Conservation (phyloP, 2,888 invertebrate species). For the Campopleginae sp. region DNA sequence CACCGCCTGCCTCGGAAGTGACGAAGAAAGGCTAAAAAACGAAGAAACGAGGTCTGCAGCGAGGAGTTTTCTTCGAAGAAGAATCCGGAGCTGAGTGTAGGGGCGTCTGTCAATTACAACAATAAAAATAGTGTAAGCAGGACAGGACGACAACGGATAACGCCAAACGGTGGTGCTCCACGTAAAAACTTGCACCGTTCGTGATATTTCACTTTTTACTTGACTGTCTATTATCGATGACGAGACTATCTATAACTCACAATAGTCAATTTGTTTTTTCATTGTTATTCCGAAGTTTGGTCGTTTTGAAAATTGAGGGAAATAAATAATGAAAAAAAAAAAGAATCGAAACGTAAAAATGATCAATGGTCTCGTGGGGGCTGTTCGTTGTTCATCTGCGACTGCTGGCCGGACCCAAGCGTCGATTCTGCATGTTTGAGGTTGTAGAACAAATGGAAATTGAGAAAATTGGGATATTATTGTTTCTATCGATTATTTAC, state of each 20-base stretch:
- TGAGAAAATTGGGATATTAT: neutral
- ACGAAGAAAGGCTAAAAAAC: constrained; percentile 68
- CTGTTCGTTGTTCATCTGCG: neutral
- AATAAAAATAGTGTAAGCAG: neutral
- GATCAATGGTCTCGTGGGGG: neutral
- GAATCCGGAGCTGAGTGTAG: constrained; percentile 4
- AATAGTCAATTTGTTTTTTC: neutral
- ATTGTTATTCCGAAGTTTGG: constrained; percentile 4
- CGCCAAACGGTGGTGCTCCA: neutral
- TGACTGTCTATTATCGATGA: neutral
- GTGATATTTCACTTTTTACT: constrained; percentile 3
- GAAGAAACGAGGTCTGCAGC: neutral
- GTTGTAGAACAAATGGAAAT: neutral
- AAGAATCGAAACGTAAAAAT: neutral
- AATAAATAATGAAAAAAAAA: constrained; percentile 11
- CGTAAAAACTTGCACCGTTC: neutral
- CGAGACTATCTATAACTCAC: neutral
- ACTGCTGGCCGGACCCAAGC: neutral
- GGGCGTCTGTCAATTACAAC: constrained; percentile 50
- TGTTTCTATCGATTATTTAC: neutral
- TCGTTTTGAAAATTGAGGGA: neutral
- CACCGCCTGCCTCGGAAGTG: constrained; percentile 84
- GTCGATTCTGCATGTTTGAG: neutral
- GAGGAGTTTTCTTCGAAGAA: neutral
- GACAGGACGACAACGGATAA: neutral